Evolutionary conservation across 2,113 vertebrate species (phyloP).

Genomic region (Halcyon senegalensis): DNA sequence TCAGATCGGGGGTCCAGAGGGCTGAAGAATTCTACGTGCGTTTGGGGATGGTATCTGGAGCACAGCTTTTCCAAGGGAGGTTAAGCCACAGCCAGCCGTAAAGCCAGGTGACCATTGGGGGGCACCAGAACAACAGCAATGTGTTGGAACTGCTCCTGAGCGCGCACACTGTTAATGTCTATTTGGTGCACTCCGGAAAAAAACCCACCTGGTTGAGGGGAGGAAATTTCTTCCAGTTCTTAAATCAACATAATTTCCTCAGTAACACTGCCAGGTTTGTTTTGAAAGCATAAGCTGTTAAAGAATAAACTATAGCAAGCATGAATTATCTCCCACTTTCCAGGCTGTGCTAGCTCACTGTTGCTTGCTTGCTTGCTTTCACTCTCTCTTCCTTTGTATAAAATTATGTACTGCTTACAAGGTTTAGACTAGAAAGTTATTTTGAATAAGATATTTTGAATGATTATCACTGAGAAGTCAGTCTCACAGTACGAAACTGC

Average conservation of each 20-base stretch:
- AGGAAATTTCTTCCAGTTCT: not conserved
- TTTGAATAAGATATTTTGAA: not conserved
- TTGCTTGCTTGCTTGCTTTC: not conserved
- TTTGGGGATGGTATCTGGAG: not conserved
- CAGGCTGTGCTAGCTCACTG: not conserved
- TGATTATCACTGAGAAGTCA: not conserved
- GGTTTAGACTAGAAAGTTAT: not conserved
- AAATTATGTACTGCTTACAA: not conserved
- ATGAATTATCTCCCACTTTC: not conserved
- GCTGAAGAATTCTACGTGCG: fast-evolving
- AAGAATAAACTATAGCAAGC: not conserved
- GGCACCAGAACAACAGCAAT: slow-evolving; percentile 59
- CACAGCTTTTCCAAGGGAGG: fast-evolving
- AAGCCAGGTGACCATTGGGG: slow-evolving; percentile 51
- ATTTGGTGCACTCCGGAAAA: not conserved
- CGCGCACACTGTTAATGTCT: not conserved
- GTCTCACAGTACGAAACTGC: not conserved
- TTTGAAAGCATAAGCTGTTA: not conserved
- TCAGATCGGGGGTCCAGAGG: not conserved
- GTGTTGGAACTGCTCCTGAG: not conserved
- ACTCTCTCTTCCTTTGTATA: not conserved
- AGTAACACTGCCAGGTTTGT: not conserved
- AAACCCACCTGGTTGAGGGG: not conserved
- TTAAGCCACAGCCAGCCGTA: not conserved
- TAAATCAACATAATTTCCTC: not conserved